Base-by-base conservation (phyloP, 2,888 invertebrate species). In the Cephus pygmeus region DNA sequence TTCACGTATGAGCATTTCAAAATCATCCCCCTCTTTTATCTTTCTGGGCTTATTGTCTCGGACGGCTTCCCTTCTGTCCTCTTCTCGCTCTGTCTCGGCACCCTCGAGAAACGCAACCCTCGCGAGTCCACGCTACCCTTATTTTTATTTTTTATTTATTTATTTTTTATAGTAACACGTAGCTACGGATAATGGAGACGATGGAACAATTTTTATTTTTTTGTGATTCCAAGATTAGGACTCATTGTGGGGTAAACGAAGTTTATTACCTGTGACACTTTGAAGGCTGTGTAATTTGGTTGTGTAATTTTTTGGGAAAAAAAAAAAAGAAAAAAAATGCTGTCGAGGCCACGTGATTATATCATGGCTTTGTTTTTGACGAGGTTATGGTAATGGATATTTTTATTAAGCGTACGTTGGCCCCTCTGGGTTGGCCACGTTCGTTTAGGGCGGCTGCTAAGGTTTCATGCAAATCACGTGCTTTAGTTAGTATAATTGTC, bases 41-140 rank as follows among this genome's bases (percentile, higher is more conserved):
- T 79, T 82, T 79, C 81, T 76, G 79, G 83, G 9, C 80, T 85
- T 81, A 84, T 85, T 82, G 82, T 85, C 83, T 81, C 81, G 80
- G 56, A 56, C 9, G 23, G 56, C 56, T 23, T 56, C 23, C 23
- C 15, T 30, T 33, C 69, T 33, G 11, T 69, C 33, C 12, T 69
- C 33, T 31, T 71, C 31, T 71, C 31, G 12, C 9, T 71, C 33
- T 11, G 31, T 6, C 31, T 31, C 31, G 73, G 76, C 69, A 56
- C 77, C 56, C 82, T 69, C 76, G 71, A 71, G 11, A 71, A 12
- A 23, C 31, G 34, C 15, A n/a, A 4, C 34, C 71, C 30, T 31
- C 12, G 6, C 3, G 71, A 4, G 15, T 23, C 31, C 12, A 23
- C n/a, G n/a, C 11, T 34, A 15, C 23, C 33, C 69, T 34, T 40